Base-by-base conservation (phyloP, 2,888 invertebrate genomes). In the Athalia circularis region DNA sequence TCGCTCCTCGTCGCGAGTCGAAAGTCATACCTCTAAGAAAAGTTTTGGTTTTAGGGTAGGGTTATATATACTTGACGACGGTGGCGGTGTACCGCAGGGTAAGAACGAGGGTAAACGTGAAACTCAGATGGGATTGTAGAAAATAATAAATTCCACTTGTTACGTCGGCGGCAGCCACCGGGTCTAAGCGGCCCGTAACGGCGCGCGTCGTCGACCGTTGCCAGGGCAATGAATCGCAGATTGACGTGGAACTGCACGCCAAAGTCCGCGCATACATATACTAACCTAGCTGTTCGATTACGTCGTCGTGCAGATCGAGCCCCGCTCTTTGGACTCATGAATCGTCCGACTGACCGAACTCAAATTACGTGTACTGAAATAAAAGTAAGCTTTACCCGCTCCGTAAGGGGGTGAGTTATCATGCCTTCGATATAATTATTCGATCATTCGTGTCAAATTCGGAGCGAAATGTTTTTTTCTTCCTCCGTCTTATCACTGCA, bases 201-300 rank as follows among this genome's bases (percentile, higher is more conserved):
- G 65, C 15, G 72, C 15, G 11, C 74, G 74, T 84, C 83, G 84
- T 84, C 84, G 86, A 81, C 83, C 86, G 87, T 87, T 87, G 87
- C 86, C 84, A 86, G 86, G 86, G 86, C 85, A 87, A 87, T 87
- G 87, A 87, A 87, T 87, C 85, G 86, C 85, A 85, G 86, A 87
- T 85, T 85, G 87, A 87, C 85, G 87, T 85, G 84, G 84, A 75
- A 62, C 61, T 75, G 15, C 62, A 75, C 48, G 74, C 47, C 5
- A 75, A 62, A 47, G 9, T 45, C 15, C 74, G 74, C 62, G 74
- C 62, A 75, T 74, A 13, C 0, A 61, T 61, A 13, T 29, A 29
- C 59, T 47, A 45, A 59, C 54, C n/a, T 54, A 8, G 54, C 54
- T n/a, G n/a, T n/a, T 54, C 54, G 54, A 54, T 1, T 29, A 2